Evolutionary conservation across 2,113 vertebrate species (phyloP), one percentile per base, ranked within the genome.

Genomic region (Petaurus breviceps): DNA sequence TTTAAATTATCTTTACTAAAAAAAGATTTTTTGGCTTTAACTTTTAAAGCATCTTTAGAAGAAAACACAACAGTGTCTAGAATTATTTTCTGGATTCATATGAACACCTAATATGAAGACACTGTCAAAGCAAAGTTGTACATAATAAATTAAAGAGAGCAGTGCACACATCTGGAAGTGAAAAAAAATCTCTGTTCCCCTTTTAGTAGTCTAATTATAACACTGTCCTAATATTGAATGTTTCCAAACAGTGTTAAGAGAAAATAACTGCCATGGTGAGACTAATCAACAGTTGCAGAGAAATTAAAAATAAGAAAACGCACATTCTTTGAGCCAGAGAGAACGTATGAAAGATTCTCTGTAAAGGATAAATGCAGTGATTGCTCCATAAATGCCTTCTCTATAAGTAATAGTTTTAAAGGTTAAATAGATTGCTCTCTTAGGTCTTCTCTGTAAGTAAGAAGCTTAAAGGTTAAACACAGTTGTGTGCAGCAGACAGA

Each of bases 391-490:
- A 52, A 68, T 10, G 28, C 10, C 77, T 31, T 92, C 46, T 92
- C 57, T 77, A 14, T 46, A 94, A 49, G 26, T 91, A 95, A 96
- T 23, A 93, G 93, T 93, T 95, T 95, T 94, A 97, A 97, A 98
- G 90, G 53, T 93, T 91, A 95, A 97, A 94, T 50, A 97, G 94
- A 37, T 95, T 96, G 3, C 31, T 28, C 93, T 55, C 51, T n/a
- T 31, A 37, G 28, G 57, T 68, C 43, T 93, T 97, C 84, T 96
- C 47, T 90, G 0, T 31, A 91, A 95, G 47, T 53, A 94, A 93
- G 37, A 84, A 0, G 51, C 89, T 47, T 94, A 93, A 97, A 98
- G 94, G 94, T 96, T 94, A 96, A 46, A 8, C 0, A 0, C 51
- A 25, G 94, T 25, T 93, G 61, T 92, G 37, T 57, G 90, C 43